Percentiles rank a stretch among this genome's conserved stretches.
Evolutionary conservation across 2,888 invertebrate species (phyloP).

Genomic region (Drosophila subsilvestris): DNA sequence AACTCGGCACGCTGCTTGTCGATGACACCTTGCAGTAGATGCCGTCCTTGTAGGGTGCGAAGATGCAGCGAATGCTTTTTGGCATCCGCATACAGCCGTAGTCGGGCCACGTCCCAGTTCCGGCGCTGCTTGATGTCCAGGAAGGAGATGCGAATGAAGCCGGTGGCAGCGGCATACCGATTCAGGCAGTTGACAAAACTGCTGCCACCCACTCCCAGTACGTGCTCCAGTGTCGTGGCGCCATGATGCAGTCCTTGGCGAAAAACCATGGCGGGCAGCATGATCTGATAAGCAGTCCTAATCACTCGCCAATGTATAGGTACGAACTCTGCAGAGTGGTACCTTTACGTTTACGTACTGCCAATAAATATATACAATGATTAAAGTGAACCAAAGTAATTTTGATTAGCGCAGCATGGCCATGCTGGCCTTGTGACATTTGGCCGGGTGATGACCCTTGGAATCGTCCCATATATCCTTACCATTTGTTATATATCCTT

Average conservation of each 20-base stretch:
- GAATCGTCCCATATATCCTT: background rate
- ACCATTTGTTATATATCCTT: slow-evolving; percentile 1
- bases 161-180: slow-evolving; percentile 83
- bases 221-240: slow-evolving; percentile 77
- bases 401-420: slow-evolving; percentile 16
- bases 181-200: slow-evolving; percentile 81
- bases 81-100: slow-evolving; percentile 81
- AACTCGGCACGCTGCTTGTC: slow-evolving; percentile 87
- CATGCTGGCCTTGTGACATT: background rate
- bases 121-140: slow-evolving; percentile 81
- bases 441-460: background rate
- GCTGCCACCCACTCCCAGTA: slow-evolving; percentile 65
- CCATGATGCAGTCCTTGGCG: slow-evolving; percentile 80
- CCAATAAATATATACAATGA: background rate
- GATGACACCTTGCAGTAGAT: slow-evolving; percentile 86
- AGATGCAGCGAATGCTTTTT: slow-evolving; percentile 81
- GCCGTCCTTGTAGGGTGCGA: slow-evolving; percentile 84
- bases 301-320: slow-evolving; percentile 4
- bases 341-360: slow-evolving; percentile 12
- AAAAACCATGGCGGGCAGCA: slow-evolving; percentile 82
- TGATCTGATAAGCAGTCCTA: slow-evolving; percentile 39
- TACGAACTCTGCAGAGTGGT: slow-evolving; percentile 7
- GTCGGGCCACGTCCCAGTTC: slow-evolving; percentile 82
- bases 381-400: slow-evolving; percentile 2
- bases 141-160: slow-evolving; percentile 82